These are phyloP conservation scores for Hoplias malabaricus DNA, from an alignment of 2,113 vertebrate genomes.

Conservation along the genomic window DNA sequence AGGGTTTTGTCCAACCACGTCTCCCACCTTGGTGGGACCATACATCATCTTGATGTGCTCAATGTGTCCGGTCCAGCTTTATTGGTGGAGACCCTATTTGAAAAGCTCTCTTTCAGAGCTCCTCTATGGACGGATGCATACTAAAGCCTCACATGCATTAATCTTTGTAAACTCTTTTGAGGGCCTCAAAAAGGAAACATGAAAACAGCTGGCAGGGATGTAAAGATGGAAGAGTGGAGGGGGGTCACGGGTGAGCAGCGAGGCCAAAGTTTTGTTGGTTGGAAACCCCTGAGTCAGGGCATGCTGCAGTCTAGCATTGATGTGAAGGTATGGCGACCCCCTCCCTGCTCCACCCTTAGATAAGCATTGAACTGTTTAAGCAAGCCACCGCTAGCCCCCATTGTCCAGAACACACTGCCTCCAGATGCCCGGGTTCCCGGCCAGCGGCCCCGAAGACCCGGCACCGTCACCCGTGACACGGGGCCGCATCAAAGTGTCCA, in stretches of 20 bases:
- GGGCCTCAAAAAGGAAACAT: conserved; percentile 44
- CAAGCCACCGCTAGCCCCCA: conserved; percentile 13
- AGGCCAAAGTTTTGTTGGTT: conserved; percentile 26
- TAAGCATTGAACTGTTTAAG: conserved; percentile 25
- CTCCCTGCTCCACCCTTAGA: conserved; percentile 3
- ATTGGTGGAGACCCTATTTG: conserved; percentile 56
- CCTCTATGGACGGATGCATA: conserved; percentile 49
- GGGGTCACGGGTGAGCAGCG: neutral
- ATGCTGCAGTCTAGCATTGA: conserved; percentile 10
- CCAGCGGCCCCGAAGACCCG: conserved; percentile 53
- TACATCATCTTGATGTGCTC: conserved; percentile 80
- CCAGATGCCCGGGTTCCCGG: conserved; percentile 49
- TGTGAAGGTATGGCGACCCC: conserved; percentile 29
- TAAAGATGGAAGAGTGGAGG: conserved; percentile 13
- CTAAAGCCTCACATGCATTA: conserved; percentile 50
- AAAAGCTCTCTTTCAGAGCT: conserved; percentile 57
- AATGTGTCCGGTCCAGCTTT: conserved; percentile 63
- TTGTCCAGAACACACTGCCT: conserved; percentile 50
- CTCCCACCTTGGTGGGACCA: conserved; percentile 68
- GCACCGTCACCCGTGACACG: conserved; percentile 63
- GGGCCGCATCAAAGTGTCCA: conserved; percentile 68
- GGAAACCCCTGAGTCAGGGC: conserved; percentile 38
- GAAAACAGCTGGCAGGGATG: conserved; percentile 34
- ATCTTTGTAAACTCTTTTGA: conserved; percentile 50
- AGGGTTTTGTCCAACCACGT: conserved; percentile 69